A percentile compares a stretch with the other conserved stretches of the same genome.
phyloP scores from a whole-genome alignment of 2,797 vertebrate genomes.

The Halcyon smyrnensis region DNA sequence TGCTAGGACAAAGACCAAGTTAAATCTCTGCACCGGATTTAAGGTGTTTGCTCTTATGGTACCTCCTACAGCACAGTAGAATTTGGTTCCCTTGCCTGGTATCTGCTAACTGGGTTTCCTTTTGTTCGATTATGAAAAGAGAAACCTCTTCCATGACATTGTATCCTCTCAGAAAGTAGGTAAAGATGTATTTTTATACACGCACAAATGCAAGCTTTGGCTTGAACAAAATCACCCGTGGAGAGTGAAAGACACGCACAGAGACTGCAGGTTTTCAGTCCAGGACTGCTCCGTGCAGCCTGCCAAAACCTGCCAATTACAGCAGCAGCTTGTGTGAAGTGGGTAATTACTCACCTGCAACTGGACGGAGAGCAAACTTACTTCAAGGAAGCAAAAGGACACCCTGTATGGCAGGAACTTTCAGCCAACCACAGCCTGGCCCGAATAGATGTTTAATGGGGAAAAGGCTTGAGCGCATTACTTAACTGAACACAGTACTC shows the following conservation, averaged over 20 bases:
- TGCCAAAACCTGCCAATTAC: neutral
- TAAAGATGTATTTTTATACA: slow-evolving; percentile 24
- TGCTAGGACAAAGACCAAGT: neutral
- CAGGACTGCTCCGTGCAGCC: neutral
- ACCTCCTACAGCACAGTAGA: neutral
- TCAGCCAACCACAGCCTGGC: neutral
- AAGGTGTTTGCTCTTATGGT: neutral
- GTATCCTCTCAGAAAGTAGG: neutral
- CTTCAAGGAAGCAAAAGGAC: slow-evolving; percentile 16
- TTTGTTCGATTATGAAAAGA: neutral
- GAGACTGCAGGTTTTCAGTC: neutral
- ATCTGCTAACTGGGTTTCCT: neutral
- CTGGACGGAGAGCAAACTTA: neutral
- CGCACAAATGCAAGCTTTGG: neutral
- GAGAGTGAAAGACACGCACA: neutral
- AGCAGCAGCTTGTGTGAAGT: neutral
- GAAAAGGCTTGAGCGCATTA: neutral
- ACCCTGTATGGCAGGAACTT: neutral
- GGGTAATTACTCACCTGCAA: neutral
- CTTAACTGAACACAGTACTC: fast-evolving
- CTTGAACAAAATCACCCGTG: neutral
- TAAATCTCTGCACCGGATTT: neutral
- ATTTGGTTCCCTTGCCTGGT: neutral
- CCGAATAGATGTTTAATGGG: neutral
- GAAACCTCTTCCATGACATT: neutral